Evolutionary conservation across 1,140 invertebrate species (phyloP).

Genomic region (Plodia interpunctella): DNA sequence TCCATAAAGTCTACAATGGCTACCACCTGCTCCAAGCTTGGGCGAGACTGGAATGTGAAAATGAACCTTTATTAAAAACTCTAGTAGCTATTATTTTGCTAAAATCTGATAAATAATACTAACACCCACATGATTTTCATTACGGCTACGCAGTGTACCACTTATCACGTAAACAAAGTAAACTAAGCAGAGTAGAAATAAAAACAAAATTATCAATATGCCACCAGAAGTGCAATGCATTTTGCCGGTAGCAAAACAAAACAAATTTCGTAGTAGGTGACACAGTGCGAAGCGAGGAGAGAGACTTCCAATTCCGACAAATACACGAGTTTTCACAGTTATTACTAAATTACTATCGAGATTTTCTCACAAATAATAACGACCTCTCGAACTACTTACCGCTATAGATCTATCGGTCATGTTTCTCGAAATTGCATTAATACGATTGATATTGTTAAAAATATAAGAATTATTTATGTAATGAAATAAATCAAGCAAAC

Average conservation of each 20-base stretch:
- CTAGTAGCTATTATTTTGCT: no score
- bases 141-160: no score
- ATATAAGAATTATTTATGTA: neutral
- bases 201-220: no score
- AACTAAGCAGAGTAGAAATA: no score
- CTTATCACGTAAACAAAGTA: no score
- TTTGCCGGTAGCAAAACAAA: no score
- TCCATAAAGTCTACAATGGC: conserved; percentile 69
- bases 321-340: conserved; percentile 30
- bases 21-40: conserved; percentile 58
- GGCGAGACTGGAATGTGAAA: conserved; percentile 50
- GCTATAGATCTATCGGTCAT: conserved; percentile 59
- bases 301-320: neutral
- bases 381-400: conserved; percentile 33
- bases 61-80: no score
- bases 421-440: conserved; percentile 15
- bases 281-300: neutral
- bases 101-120: no score
- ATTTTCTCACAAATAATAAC: conserved; percentile 19
- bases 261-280: no score
- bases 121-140: no score
- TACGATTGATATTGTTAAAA: neutral
- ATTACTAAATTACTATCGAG: conserved; percentile 27
- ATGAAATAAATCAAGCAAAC: conserved; percentile 7
- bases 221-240: neutral